phyloP scores from a whole-genome alignment of 92 coral and sea anemone genomes.

The Epizoanthus rinbou region DNA sequence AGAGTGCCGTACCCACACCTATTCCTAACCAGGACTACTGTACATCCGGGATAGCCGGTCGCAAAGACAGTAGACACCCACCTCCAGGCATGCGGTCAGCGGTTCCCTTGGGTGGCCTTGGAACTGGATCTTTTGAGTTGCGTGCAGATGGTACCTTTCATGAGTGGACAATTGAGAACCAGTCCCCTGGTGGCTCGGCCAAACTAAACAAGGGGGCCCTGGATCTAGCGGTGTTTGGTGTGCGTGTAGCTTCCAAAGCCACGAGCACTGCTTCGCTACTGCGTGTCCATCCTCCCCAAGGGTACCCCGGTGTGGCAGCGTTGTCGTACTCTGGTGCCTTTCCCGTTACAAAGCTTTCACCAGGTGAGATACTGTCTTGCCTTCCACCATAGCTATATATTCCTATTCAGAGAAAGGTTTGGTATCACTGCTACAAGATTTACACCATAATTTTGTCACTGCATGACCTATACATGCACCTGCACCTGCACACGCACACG shows the following conservation, averaged over 20 bases:
- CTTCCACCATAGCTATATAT: background rate
- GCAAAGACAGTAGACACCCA: constrained; percentile 74
- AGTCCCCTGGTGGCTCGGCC: constrained; percentile 95
- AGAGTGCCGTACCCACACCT: constrained; percentile 82
- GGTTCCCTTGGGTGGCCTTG: constrained; percentile 87
- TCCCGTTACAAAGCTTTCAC: constrained; percentile 77
- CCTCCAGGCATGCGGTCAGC: constrained; percentile 94
- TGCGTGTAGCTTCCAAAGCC: constrained; percentile 57
- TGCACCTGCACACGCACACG: too few relatives aligned
- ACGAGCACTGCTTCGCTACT: constrained; percentile 67
- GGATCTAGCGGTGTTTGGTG: constrained; percentile 82
- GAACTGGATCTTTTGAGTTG: constrained; percentile 86
- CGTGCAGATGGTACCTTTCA: constrained; percentile 92
- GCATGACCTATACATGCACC: too few relatives aligned
- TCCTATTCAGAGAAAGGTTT: background rate
- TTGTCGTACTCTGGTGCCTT: constrained; percentile 84
- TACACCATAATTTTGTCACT: too few relatives aligned
- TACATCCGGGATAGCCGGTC: constrained; percentile 88
- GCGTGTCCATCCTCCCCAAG: constrained; percentile 83
- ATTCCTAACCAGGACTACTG: constrained; percentile 62
- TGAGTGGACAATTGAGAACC: constrained; percentile 94
- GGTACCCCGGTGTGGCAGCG: constrained; percentile 84
- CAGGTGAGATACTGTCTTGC: constrained; percentile 49
- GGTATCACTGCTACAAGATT: too few relatives aligned
- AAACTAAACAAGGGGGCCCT: constrained; percentile 87